Percentiles rank a stretch among this genome's conserved stretches.
Evolutionary conservation across 2,888 invertebrate species (phyloP).

Genomic region (Villa cingulata): DNA sequence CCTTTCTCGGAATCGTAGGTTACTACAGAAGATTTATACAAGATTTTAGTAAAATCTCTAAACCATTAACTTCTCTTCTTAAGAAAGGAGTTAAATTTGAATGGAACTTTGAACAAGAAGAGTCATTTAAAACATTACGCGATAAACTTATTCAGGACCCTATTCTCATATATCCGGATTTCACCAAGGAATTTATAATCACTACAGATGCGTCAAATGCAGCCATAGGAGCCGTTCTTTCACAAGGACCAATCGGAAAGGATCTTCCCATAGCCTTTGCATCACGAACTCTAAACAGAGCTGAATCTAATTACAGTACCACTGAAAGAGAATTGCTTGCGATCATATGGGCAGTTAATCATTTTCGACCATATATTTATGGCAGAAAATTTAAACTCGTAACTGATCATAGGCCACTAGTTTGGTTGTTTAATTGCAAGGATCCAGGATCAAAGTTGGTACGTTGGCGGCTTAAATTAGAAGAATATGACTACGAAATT

Average conservation of each 20-base stretch:
- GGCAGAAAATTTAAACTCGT: conserved; percentile 19
- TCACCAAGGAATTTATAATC: neutral
- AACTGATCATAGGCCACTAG: conserved; percentile 21
- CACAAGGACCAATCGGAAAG: neutral
- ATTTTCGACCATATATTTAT: conserved; percentile 21
- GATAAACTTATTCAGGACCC: neutral
- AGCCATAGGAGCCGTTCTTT: neutral
- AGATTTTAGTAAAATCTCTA: conserved; percentile 5
- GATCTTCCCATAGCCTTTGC: conserved; percentile 17
- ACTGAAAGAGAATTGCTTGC: conserved; percentile 19
- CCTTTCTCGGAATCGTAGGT: conserved; percentile 15
- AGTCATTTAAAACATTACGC: neutral
- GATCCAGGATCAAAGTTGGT: conserved; percentile 17
- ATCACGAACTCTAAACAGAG: conserved; percentile 16
- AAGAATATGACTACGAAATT: conserved; percentile 20
- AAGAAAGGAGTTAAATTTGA: neutral
- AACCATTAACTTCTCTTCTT: neutral
- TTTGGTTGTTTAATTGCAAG: conserved; percentile 16
- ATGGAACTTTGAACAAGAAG: conserved; percentile 3
- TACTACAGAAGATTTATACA: conserved; percentile 11
- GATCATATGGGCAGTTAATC: conserved; percentile 15
- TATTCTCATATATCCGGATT: neutral
- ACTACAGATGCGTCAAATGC: neutral
- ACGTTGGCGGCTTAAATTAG: conserved; percentile 19
- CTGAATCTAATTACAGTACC: conserved; percentile 14